phyloP scores from a whole-genome alignment of 2,113 vertebrate species.

The Gopherus flavomarginatus region DNA sequence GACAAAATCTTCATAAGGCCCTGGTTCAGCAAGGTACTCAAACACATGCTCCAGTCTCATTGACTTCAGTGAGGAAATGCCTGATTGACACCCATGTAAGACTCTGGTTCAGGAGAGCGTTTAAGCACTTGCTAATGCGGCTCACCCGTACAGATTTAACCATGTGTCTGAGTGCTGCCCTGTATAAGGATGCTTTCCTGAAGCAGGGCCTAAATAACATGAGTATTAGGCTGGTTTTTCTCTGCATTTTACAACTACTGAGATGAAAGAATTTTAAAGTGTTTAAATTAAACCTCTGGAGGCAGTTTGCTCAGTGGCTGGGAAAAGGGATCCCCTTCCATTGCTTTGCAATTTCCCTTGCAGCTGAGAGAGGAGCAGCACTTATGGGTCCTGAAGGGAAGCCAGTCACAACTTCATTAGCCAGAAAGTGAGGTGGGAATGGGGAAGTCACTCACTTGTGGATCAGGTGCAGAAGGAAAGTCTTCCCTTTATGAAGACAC shows the following conservation, averaged over 20 bases:
- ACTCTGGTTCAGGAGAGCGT: background rate
- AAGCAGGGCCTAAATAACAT: background rate
- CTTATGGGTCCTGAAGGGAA: background rate
- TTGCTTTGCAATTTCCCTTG: background rate
- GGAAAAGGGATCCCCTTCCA: background rate
- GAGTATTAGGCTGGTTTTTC: background rate
- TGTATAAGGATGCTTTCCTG: constrained; percentile 25
- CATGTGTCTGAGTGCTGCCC: background rate
- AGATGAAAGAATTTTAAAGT: background rate
- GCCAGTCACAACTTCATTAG: background rate
- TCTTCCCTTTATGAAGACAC: background rate
- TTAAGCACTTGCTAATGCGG: background rate
- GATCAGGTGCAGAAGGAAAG: background rate
- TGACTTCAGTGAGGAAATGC: background rate
- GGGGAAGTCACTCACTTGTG: background rate
- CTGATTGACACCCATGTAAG: background rate
- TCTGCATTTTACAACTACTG: background rate
- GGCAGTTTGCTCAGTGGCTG: background rate
- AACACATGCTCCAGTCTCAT: background rate
- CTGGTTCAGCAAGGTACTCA: background rate
- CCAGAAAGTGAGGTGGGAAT: background rate
- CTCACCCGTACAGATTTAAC: background rate
- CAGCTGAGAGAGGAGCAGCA: rapidly evolving
- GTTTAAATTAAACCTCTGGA: background rate
- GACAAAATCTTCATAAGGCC: background rate